Evolutionary conservation across 2,888 invertebrate species (phyloP).

Genomic region (Zaprionus bogoriensis): DNA sequence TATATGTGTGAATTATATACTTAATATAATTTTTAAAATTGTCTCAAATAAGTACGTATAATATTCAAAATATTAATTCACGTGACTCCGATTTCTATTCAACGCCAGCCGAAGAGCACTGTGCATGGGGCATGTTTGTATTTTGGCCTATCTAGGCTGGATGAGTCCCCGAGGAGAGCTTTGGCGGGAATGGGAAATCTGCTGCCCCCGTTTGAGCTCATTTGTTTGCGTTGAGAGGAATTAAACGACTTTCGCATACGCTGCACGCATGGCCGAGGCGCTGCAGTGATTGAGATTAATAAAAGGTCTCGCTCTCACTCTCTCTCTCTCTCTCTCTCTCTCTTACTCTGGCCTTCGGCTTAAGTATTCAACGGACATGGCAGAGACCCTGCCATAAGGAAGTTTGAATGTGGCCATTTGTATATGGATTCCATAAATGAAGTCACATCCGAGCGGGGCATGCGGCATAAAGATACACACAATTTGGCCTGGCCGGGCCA

Average conservation of each 20-base stretch:
- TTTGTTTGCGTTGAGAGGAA: slow-evolving; percentile 9
- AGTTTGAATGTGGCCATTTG: slow-evolving; percentile 60
- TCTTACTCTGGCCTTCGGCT: background rate
- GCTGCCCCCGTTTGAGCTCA: slow-evolving; percentile 13
- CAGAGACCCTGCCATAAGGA: slow-evolving; percentile 26
- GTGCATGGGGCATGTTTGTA: background rate
- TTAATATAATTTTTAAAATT: too few relatives aligned
- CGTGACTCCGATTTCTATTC: too few relatives aligned
- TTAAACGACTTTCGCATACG: slow-evolving; percentile 41
- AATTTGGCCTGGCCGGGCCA: slow-evolving; percentile 27
- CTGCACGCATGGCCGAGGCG: background rate
- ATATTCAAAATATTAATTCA: too few relatives aligned
- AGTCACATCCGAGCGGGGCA: slow-evolving; percentile 45
- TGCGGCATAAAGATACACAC: slow-evolving; percentile 27
- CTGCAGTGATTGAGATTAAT: background rate
- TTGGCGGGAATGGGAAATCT: slow-evolving; percentile 20
- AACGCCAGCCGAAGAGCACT: too few relatives aligned
- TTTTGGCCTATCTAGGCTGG: background rate
- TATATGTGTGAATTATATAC: too few relatives aligned
- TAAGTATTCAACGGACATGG: slow-evolving; percentile 10
- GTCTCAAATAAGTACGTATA: too few relatives aligned
- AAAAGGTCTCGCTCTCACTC: background rate
- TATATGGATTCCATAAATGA: slow-evolving; percentile 49
- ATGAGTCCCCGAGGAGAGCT: slow-evolving; percentile 29
- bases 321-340: background rate